Base-by-base conservation (phyloP, 2,888 invertebrate species). In the Cryptophagus acutangulus region DNA sequence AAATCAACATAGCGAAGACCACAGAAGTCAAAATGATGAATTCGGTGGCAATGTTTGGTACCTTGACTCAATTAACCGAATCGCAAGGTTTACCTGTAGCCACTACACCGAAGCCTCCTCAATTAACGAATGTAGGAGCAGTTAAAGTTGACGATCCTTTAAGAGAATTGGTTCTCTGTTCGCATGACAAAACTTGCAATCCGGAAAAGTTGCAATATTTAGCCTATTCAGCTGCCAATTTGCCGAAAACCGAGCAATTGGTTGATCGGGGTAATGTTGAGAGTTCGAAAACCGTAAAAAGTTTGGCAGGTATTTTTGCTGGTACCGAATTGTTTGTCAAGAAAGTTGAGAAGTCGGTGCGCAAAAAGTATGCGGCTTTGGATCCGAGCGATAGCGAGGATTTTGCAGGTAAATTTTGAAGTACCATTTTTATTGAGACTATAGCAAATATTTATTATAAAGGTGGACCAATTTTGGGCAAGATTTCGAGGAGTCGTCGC, bases 341-440 rank as follows among this genome's bases (percentile, higher is more conserved):
- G 41, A 67, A 65, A 56, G 61, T 64, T 5, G 69, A 67, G 40
- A 61, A 61, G 38, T 63, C 58, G n/a, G 55, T 68, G 17, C 62
- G 60, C 44, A 67, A 65, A 37, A 66, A 64, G 46, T 69, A 65
- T 52, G 38, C 71, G 65, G 35, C 72, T 70, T 43, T 75, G 40
- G 74, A 75, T 40, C 77, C 79, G 10, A 81, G 79, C 48, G 83
- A 82, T 57, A 81, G 80, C 54, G 81, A 81, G 48, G 77, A 76
- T 17, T 72, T 77, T 49, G 75, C 75, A 55, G 77, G 77, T 77
- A 49, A 29, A 33, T 30, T 33, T 17, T 18, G 12, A 17, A 13
- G 13, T 10, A 6, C 12, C 2, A n/a, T 26, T 36, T n/a, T 3
- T 17, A 2, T 33, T 10, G 9, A 33, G 8, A 15, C 5, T 10